A percentile compares a stretch with the other conserved stretches of the same genome.
Conservation (phyloP, 2,888 invertebrate genomes). For the Brenthis daphne region DNA sequence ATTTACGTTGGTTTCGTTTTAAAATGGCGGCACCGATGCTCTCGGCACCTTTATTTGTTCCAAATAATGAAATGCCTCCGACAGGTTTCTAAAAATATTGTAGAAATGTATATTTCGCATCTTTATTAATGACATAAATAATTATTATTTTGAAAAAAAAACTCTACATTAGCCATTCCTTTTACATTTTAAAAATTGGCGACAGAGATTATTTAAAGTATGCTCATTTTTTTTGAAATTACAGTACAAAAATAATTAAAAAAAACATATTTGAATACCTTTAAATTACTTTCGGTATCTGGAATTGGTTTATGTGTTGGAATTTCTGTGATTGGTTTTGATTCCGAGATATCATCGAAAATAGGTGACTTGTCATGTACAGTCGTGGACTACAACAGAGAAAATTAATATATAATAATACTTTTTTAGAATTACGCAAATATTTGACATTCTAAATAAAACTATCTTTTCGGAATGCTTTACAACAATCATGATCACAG, state of each 20-base stretch:
- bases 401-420: background rate
- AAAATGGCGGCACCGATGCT: slow-evolving; percentile 72
- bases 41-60: slow-evolving; percentile 63
- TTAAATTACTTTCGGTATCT: slow-evolving; percentile 2
- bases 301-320: slow-evolving; percentile 15
- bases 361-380: slow-evolving; percentile 43
- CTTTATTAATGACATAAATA: background rate
- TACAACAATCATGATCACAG: too few relatives aligned
- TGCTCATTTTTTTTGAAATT: too few relatives aligned
- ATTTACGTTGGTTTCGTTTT: slow-evolving; percentile 59
- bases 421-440: too few relatives aligned
- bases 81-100: slow-evolving; percentile 78
- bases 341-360: slow-evolving; percentile 51
- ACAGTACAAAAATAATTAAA: background rate
- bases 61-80: slow-evolving; percentile 83
- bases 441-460: too few relatives aligned
- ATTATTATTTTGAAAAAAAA: background rate
- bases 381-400: slow-evolving; percentile 16
- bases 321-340: slow-evolving; percentile 17
- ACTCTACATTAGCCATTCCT: background rate
- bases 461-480: too few relatives aligned
- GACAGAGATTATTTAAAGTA: too few relatives aligned
- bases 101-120: background rate
- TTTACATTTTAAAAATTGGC: background rate
- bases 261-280: slow-evolving; percentile 5